A percentile compares a stretch with the other conserved stretches of the same genome.
phyloP scores from a whole-genome alignment of 2,113 vertebrate genomes.

The Bujurquina vittata region DNA sequence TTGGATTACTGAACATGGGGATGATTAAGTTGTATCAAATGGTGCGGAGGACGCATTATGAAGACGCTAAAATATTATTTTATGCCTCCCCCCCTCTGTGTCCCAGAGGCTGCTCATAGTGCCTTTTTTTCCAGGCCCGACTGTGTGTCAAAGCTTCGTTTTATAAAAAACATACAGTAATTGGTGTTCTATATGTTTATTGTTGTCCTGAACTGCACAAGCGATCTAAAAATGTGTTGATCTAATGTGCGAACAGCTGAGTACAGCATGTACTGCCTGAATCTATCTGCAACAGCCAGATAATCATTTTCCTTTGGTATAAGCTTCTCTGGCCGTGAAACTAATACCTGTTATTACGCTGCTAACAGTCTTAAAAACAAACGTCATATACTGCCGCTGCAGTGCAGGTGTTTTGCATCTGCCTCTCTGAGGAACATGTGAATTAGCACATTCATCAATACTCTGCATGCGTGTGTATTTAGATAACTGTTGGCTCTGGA shows the following conservation, averaged over 20 bases:
- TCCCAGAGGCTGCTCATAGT: no score
- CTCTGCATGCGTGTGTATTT: background rate
- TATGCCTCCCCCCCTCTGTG: background rate
- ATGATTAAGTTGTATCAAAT: background rate
- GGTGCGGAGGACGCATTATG: background rate
- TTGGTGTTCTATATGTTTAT: background rate
- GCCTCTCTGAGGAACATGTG: slow-evolving; percentile 15
- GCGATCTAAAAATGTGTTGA: background rate
- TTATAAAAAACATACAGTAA: background rate
- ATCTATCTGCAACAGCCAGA: background rate
- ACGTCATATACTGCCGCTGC: background rate
- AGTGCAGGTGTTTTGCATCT: slow-evolving; percentile 18
- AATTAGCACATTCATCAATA: slow-evolving; percentile 42
- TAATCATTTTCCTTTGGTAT: background rate
- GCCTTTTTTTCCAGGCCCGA: background rate
- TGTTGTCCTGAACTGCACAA: background rate
- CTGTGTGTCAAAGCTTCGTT: background rate
- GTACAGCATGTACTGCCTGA: rapidly evolving
- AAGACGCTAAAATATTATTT: background rate
- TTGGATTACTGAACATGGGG: background rate
- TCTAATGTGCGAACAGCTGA: background rate
- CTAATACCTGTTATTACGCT: background rate
- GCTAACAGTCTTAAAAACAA: background rate
- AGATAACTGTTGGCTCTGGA: slow-evolving; percentile 19
- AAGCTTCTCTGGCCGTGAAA: background rate